A percentile compares a stretch with the other conserved stretches of the same genome.
Conservation (phyloP, 2,797 vertebrate genomes). For the Rousettus madagascariensis region DNA sequence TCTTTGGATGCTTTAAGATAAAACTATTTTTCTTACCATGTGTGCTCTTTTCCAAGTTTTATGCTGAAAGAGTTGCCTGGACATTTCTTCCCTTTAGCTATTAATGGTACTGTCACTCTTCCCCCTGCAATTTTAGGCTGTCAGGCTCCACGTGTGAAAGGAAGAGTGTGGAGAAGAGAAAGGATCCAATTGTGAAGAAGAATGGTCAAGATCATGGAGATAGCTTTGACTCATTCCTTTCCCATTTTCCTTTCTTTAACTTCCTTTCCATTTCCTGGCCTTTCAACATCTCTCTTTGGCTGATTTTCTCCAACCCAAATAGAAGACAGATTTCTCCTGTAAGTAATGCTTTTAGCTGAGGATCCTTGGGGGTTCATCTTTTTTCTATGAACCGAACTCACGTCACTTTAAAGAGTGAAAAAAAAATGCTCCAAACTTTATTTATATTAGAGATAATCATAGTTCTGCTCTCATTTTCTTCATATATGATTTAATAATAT, state of each 20-base stretch:
- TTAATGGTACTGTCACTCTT: constrained; percentile 17
- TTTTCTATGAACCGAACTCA: constrained; percentile 58
- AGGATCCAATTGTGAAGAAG: constrained; percentile 31
- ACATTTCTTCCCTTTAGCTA: constrained; percentile 7
- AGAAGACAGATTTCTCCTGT: constrained; percentile 5
- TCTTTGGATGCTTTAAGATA: constrained; percentile 40
- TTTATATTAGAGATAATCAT: constrained; percentile 76
- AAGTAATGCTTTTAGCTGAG: constrained; percentile 70
- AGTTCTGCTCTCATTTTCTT: constrained; percentile 71
- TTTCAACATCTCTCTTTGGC: constrained; percentile 43
- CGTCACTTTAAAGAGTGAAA: constrained; percentile 4
- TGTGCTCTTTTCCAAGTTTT: constrained; percentile 45
- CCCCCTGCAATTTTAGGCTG: constrained; percentile 59
- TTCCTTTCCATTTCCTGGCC: constrained; percentile 49
- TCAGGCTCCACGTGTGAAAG: background rate
- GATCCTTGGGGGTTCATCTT: background rate
- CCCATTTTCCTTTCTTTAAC: constrained; percentile 52
- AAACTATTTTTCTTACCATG: constrained; percentile 22
- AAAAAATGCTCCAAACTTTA: constrained; percentile 26
- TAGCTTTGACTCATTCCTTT: background rate
- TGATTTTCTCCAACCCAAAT: constrained; percentile 50
- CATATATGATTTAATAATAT: constrained; percentile 76
- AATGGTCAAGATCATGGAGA: background rate
- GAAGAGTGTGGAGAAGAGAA: constrained; percentile 36
- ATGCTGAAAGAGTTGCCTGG: background rate